These are phyloP conservation scores for Microcebus jonahi DNA, from an alignment of 2,113 vertebrate species.

Conservation along the genomic window DNA sequence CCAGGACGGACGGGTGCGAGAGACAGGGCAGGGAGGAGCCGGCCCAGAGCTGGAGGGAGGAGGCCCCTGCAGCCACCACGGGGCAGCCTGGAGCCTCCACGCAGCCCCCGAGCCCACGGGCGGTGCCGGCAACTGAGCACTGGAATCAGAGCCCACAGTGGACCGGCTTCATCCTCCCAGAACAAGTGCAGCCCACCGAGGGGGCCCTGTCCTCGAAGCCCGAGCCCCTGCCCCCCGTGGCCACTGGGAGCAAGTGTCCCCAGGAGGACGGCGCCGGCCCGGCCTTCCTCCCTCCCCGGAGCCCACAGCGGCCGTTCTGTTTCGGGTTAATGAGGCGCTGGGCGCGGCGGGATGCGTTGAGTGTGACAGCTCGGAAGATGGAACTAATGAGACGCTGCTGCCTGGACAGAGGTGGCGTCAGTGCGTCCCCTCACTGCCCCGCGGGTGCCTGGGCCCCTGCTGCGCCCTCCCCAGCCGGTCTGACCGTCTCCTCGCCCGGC, in stretches of 20 bases:
- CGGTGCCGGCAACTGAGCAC: accelerated
- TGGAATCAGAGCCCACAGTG: not conserved
- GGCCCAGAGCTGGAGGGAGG: not conserved
- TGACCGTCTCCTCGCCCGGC: not conserved
- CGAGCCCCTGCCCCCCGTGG: no score
- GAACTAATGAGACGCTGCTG: not conserved
- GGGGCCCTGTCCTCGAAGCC: not conserved
- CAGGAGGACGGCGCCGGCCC: not conserved
- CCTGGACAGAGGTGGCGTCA: not conserved
- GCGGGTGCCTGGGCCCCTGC: not conserved
- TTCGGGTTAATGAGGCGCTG: not conserved
- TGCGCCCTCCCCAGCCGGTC: not conserved
- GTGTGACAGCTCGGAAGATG: not conserved
- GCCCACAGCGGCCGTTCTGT: not conserved
- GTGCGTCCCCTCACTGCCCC: accelerated
- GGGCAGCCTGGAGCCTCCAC: not conserved
- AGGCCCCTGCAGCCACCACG: accelerated
- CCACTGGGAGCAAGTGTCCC: not conserved
- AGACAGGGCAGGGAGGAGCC: not conserved
- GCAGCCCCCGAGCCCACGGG: no score
- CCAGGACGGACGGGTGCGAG: not conserved
- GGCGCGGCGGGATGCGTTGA: accelerated
- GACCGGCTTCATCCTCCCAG: accelerated
- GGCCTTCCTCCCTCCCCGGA: not conserved
- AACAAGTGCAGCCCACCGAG: accelerated